phyloP scores from a whole-genome alignment of 23 tunicate genomes.

The Styela plicata region DNA sequence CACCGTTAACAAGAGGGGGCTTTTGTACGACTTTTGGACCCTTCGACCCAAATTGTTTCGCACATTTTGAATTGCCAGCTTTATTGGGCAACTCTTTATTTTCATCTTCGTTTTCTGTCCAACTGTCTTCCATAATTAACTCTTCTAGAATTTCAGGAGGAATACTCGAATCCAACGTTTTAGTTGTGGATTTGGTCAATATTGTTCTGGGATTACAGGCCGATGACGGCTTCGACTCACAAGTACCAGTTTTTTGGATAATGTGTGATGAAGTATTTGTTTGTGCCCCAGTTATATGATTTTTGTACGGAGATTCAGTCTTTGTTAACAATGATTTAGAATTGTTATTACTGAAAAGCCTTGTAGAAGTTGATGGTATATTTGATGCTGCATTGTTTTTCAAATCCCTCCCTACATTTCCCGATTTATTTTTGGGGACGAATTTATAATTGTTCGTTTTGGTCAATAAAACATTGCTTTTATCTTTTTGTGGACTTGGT shows the following conservation, averaged over 20 bases:
- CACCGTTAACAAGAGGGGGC: neutral
- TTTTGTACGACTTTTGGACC: neutral
- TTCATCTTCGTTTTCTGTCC: conserved; percentile 30
- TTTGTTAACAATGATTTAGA: neutral
- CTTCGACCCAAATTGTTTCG: neutral
- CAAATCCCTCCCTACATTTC: too few relatives aligned
- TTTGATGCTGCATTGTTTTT: neutral
- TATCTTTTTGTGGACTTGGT: conserved; percentile 22
- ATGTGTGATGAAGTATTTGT: neutral
- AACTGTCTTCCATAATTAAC: conserved; percentile 83
- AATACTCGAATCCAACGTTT: conserved; percentile 33
- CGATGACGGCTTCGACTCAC: conserved; percentile 1
- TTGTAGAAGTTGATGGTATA: neutral
- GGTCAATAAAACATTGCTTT: neutral
- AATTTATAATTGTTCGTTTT: too few relatives aligned
- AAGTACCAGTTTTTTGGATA: neutral
- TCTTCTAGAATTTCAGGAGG: conserved; percentile 47
- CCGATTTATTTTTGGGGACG: neutral
- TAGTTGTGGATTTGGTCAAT: conserved; percentile 9
- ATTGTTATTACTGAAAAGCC: neutral
- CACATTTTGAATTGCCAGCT: neutral
- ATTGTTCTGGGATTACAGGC: neutral
- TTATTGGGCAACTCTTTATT: conserved; percentile 5
- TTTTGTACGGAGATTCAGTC: neutral
- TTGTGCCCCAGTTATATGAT: neutral